Evolutionary conservation across 2,113 vertebrate genomes (phyloP), one percentile per base, ranked within the genome.

Genomic region (Triplophysa rosa): DNA sequence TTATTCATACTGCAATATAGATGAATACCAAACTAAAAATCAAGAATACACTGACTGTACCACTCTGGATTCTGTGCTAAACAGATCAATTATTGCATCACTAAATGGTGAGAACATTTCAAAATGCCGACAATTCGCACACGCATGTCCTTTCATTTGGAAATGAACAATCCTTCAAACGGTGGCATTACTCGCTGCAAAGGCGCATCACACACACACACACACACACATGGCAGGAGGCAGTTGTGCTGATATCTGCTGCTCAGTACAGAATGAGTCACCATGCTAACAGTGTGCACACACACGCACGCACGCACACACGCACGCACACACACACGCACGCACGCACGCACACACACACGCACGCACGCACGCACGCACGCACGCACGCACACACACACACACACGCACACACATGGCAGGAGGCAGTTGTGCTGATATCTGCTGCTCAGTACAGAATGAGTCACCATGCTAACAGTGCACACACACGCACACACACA

Each of bases 221-320:
- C 29, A 68, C 54, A 79, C 69, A 56, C 19, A 70, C 49, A 21
- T 71, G 42, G 65, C 40, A 66, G 47, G 72, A 74, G 49, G 84
- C 42, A 67, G 74, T 67, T 78, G 66, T 71, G 68, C 80, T 89
- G 91, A 91, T 90, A 87, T 87, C 87, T 87, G 90, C 91, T 89
- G 90, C 86, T 89, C 89, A 90, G 89, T 83, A 85, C 89, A 88
- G 87, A 88, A 91, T 94, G 93, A 94, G 89, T 94, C 92, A 94
- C 89, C 90, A 85, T 89, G 91, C 83, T 89, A 86, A 65, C 87
- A 80, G 87, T 88, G 89, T 92, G 89, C 93, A 90, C 89, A 90
- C 91, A 77, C 89, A 88, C 83, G 84, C 67, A 69, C 47, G 54
- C 67, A 67, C 65, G 47, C 67, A 45, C 65, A 67, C 40, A 69